Conservation (phyloP, 2,113 vertebrate species). For the Eretmochelys imbricata region DNA sequence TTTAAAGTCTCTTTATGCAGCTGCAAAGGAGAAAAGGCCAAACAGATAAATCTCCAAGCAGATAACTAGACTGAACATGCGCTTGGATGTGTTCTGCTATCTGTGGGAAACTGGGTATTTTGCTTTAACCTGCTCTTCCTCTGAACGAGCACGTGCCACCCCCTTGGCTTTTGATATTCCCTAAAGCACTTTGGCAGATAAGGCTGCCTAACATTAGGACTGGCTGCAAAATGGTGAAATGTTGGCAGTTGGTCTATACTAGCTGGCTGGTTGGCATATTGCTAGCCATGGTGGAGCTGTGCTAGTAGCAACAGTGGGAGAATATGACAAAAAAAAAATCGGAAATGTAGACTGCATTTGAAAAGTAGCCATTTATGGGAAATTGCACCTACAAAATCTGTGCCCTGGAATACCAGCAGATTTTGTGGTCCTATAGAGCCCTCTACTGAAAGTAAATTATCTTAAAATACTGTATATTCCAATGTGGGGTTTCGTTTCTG, state of each 20-base stretch:
- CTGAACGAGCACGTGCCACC: slow-evolving; percentile 4
- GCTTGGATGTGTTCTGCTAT: background rate
- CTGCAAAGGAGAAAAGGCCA: background rate
- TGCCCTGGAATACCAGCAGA: background rate
- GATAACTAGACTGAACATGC: background rate
- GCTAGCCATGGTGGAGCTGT: background rate
- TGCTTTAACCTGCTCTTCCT: slow-evolving; percentile 28
- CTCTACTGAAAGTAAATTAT: slow-evolving; percentile 63
- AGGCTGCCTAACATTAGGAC: background rate
- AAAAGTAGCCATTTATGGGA: background rate
- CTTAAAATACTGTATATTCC: slow-evolving; percentile 32
- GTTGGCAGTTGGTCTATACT: background rate
- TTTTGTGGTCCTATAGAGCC: slow-evolving; percentile 65
- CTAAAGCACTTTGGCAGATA: slow-evolving; percentile 1
- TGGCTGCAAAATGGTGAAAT: background rate
- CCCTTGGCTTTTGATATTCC: slow-evolving; percentile 26
- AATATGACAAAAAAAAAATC: background rate
- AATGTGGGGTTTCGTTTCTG: slow-evolving; percentile 16
- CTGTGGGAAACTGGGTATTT: slow-evolving; percentile 31
- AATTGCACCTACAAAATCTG: background rate
- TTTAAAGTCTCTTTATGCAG: background rate
- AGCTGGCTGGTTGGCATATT: background rate
- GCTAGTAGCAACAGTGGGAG: background rate
- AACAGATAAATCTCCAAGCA: background rate
- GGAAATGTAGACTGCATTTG: background rate